These are phyloP conservation scores for Tachina grossa DNA, from an alignment of 2,888 invertebrate genomes.

Conservation along the genomic window DNA sequence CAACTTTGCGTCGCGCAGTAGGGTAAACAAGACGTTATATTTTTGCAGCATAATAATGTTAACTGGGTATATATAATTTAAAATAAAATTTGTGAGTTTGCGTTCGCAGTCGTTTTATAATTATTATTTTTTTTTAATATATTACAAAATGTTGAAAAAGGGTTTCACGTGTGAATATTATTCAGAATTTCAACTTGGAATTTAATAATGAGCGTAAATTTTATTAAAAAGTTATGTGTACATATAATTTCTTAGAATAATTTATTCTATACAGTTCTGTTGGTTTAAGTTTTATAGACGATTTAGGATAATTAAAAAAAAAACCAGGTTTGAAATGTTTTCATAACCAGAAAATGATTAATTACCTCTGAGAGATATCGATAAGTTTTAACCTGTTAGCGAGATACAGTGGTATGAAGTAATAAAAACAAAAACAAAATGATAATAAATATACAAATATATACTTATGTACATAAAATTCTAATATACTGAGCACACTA, in stretches of 20 bases:
- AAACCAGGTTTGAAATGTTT: not conserved
- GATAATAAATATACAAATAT: too few relatives aligned
- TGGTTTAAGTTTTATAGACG: not conserved
- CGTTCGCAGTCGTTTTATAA: constrained; percentile 34
- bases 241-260: constrained; percentile 23
- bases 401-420: too few relatives aligned
- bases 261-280: not conserved
- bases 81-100: not conserved
- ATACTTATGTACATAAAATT: too few relatives aligned
- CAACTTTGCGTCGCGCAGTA: too few relatives aligned
- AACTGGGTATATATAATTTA: not conserved
- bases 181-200: constrained; percentile 50
- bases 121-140: constrained; percentile 29
- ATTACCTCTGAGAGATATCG: not conserved
- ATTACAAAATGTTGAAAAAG: constrained; percentile 42
- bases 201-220: constrained; percentile 52
- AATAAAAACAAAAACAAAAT: too few relatives aligned
- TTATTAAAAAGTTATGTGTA: constrained; percentile 18
- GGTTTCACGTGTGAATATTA: constrained; percentile 62
- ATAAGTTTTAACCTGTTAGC: too few relatives aligned
- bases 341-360: not conserved
- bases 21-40: too few relatives aligned
- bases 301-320: constrained; percentile 5
- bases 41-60: not conserved
- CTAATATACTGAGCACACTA: too few relatives aligned